Base-by-base conservation (phyloP, 2,113 vertebrate genomes). In the Penelope pileata region DNA sequence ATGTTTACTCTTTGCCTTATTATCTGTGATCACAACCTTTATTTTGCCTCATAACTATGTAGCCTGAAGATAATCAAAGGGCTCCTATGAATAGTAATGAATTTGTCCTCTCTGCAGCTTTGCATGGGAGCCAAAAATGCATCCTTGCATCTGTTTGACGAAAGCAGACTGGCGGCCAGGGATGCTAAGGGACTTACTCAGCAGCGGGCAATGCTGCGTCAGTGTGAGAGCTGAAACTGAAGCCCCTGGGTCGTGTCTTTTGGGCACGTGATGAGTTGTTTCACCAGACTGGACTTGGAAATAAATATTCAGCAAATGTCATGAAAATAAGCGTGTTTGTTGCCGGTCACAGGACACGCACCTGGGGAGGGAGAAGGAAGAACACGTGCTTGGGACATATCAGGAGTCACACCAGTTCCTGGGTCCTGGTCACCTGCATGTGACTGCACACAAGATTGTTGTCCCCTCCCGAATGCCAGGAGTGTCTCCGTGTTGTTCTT, bases 21-120 rank as follows among this genome's bases (percentile, higher is more conserved):
- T 74, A 96, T 84, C 16, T 87, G 22, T 75, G 88, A 94, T 93
- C 40, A 78, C 90, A 38, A 3, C 95, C 83, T 91, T 94, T 12
- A 43, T 77, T 92, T 70, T 59, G 72, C 76, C 80, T 86, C 86
- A 0, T 93, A 84, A 93, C 5, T 82, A 74, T 93, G 88, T 38
- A 63, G 88, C 91, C 80, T 9, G 86, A 24, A 92, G 95, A 81
- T 94, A 96, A 96, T 96, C 96, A 96, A 79, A 96, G 96, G 95
- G n/a, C 79, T 95, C 9, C 63, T 32, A 2, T 19, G 95, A 77
- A 62, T 95, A 24, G 74, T 80, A 51, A 94, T 90, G 92, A 62
- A 86, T 91, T 90, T 80, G 72, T 80, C 88, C 68, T 95, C 50
- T 24, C 79, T 81, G 62, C 81, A 91, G 4, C 59, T 76, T 91